Percentiles rank a stretch among this genome's conserved stretches.
Evolutionary conservation across 2,888 invertebrate species (phyloP).

Genomic region (Watsonalla cultraria): DNA sequence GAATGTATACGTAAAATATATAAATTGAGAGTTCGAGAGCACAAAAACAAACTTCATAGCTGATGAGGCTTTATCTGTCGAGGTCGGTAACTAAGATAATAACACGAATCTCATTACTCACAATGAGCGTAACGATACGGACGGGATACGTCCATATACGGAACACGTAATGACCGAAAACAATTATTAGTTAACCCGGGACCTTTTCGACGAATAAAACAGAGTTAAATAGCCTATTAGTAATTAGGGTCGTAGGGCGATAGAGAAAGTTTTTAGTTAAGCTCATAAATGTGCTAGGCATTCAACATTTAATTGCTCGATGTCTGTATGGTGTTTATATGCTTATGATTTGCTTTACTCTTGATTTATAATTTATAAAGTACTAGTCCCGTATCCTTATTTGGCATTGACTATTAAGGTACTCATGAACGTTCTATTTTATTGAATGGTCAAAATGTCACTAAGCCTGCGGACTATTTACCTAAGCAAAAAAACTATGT

Average conservation of each 20-base stretch:
- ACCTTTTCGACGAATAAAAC: conserved; percentile 36
- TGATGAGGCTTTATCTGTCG: background rate
- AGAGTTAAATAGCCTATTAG: conserved; percentile 36
- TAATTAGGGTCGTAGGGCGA: conserved; percentile 23
- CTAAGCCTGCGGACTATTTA: too few relatives aligned
- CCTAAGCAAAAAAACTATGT: too few relatives aligned
- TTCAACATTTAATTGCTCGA: too few relatives aligned
- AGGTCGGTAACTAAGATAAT: conserved; percentile 23
- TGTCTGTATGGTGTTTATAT: too few relatives aligned
- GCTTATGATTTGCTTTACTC: too few relatives aligned
- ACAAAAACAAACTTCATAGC: background rate
- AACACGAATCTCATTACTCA: conserved; percentile 40
- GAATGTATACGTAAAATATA: too few relatives aligned
- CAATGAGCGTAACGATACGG: conserved; percentile 38
- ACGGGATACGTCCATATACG: conserved; percentile 31
- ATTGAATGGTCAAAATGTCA: too few relatives aligned
- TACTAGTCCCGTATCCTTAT: too few relatives aligned
- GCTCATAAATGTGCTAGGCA: background rate
- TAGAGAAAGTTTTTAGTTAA: background rate
- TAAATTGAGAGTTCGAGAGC: background rate
- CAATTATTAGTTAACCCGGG: conserved; percentile 46
- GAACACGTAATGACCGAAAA: conserved; percentile 42
- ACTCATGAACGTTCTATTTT: too few relatives aligned
- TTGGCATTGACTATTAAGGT: too few relatives aligned
- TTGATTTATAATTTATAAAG: too few relatives aligned